Evolutionary conservation across 2,888 invertebrate genomes (phyloP), one percentile per base, ranked within the genome.

Genomic region (Cyclophora punctaria): DNA sequence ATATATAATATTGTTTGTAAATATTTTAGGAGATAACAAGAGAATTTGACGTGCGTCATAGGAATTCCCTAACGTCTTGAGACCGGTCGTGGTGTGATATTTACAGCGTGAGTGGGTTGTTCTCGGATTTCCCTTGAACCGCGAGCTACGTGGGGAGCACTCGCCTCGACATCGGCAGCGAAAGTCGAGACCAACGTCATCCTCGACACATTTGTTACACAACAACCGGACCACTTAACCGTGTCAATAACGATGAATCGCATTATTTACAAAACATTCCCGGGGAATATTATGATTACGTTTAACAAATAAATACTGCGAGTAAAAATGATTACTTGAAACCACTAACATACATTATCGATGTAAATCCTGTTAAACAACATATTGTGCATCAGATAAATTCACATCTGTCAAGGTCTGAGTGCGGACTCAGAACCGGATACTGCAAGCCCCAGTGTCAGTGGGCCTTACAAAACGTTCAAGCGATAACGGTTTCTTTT

Each of bases 151-250:
- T 56, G 53, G 55, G 55, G 51, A 53, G 57, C 4, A 37, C 4
- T 37, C 37, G 44, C 34, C 55, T 64, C 20, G 20, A 20, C 20
- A 20, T 20, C 20, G 20, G 65, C 64, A 69, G 85, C 83, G 85
- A 85, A 85, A 85, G 85, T 78, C 69, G 56, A 58, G 62, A 66
- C 53, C 62, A 74, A 71, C 79, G 77, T 83, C 84, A 83, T 70
- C 70, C 67, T 69, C 70, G 66, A 64, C 71, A 71, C 67, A 71
- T 71, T 64, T 67, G 71, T 86, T 85, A 80, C 79, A 78, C 80
- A 83, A 82, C 67, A 62, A 65, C 70, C 73, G 76, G 73, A 73
- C 72, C 63, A 60, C 52, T 59, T 64, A 75, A 73, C 71, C 67
- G 73, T 78, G 81, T 75, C 77, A 76, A 69, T 70, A 67, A 60